A percentile compares a stretch with the other conserved stretches of the same genome.
Conservation (phyloP, 2,797 vertebrate genomes). For the Borostomias antarcticus region DNA sequence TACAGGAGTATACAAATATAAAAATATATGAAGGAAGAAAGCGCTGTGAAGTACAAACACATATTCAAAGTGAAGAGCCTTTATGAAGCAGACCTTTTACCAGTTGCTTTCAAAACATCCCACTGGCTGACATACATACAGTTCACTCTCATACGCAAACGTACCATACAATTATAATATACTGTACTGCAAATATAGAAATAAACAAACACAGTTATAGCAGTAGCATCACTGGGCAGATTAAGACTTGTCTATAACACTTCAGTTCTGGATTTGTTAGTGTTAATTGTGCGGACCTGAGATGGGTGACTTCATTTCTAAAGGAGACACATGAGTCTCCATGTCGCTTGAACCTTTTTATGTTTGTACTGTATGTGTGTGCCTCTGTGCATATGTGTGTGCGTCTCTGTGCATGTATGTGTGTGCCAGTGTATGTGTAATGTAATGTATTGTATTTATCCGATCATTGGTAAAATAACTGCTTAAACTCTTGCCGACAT, state of each 20-base stretch:
- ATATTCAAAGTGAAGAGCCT: constrained; percentile 61
- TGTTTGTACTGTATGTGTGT: neutral
- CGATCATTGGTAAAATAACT: constrained; percentile 50
- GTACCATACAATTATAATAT: constrained; percentile 35
- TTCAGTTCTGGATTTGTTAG: constrained; percentile 15
- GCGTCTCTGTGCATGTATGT: constrained; percentile 2
- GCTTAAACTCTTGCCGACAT: constrained; percentile 47
- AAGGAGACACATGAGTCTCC: constrained; percentile 32
- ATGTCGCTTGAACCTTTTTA: constrained; percentile 11
- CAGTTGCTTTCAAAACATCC: constrained; percentile 50
- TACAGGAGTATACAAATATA: constrained; percentile 44
- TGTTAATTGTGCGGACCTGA: constrained; percentile 63
- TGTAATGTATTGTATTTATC: constrained; percentile 32
- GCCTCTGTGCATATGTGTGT: neutral
- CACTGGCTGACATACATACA: constrained; percentile 50
- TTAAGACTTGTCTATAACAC: constrained; percentile 37
- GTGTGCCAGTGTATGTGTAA: constrained; percentile 17
- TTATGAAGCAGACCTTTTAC: constrained; percentile 55
- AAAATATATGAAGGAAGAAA: constrained; percentile 71
- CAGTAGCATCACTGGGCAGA: constrained; percentile 29
- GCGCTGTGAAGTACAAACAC: constrained; percentile 69
- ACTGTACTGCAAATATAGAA: constrained; percentile 30
- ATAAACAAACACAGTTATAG: constrained; percentile 13
- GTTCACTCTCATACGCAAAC: constrained; percentile 46
- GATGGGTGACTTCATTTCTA: constrained; percentile 46